Conservation (phyloP, 2,888 invertebrate genomes). For the Macrosoma leucophasiata region DNA sequence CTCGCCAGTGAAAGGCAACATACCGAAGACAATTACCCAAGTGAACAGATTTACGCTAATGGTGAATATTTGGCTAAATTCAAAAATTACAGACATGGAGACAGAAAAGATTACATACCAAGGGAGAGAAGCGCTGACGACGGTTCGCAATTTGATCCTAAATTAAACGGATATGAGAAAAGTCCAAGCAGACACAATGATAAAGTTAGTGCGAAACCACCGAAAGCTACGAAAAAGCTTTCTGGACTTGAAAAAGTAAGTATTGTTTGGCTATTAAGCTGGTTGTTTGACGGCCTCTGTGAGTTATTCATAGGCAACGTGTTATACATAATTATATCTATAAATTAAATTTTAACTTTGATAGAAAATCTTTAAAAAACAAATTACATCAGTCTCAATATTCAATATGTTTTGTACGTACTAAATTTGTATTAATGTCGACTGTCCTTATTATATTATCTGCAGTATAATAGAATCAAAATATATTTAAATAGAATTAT, state of each 20-base stretch:
- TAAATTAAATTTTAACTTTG: too few species aligned
- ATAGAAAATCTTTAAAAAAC: too few species aligned
- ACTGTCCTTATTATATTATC: too few species aligned
- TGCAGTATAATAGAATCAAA: too few species aligned
- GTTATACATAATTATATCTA: too few species aligned
- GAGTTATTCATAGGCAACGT: too few species aligned
- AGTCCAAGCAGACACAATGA: slow-evolving; percentile 66
- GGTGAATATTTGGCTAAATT: slow-evolving; percentile 57
- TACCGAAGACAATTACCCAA: slow-evolving; percentile 78
- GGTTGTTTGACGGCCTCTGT: too few species aligned
- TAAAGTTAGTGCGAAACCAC: slow-evolving; percentile 73
- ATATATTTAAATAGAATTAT: too few species aligned
- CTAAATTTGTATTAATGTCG: too few species aligned
- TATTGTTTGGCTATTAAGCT: too few species aligned
- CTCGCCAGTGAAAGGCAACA: slow-evolving; percentile 84
- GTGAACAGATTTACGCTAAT: slow-evolving; percentile 65
- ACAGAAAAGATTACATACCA: slow-evolving; percentile 52
- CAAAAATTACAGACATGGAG: slow-evolving; percentile 50
- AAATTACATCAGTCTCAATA: too few species aligned
- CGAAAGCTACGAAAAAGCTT: slow-evolving; percentile 79
- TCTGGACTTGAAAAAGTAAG: slow-evolving; percentile 83
- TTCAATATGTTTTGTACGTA: too few species aligned
- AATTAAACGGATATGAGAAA: slow-evolving; percentile 76
- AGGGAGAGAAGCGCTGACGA: slow-evolving; percentile 78
- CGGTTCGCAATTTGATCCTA: slow-evolving; percentile 79